Percentiles rank a stretch among this genome's conserved stretches.
Evolutionary conservation across 2,888 invertebrate species (phyloP).

Genomic region (Diarsia rubi): DNA sequence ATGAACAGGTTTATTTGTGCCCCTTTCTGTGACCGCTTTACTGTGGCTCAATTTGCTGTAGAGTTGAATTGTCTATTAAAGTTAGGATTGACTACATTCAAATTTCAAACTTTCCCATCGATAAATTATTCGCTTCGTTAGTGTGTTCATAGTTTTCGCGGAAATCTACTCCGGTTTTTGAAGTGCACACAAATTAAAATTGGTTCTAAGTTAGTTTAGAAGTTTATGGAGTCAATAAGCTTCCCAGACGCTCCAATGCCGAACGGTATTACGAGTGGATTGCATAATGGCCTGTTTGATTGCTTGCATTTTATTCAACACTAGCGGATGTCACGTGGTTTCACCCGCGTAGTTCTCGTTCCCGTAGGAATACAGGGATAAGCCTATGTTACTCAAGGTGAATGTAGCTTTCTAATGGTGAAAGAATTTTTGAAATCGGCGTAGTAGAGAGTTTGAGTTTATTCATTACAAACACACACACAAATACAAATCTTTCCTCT

Average conservation of each 20-base stretch:
- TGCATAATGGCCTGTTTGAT: neutral
- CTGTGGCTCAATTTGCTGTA: conserved; percentile 12
- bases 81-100: neutral
- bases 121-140: neutral
- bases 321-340: no score
- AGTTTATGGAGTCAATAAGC: neutral
- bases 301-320: neutral
- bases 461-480: no score
- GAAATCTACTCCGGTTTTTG: neutral
- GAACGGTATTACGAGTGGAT: neutral
- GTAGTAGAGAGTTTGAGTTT: no score
- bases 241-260: neutral
- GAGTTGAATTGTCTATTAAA: neutral
- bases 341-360: no score
- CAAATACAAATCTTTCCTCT: no score
- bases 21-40: conserved; percentile 37
- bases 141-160: neutral
- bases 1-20: conserved; percentile 30
- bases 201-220: neutral
- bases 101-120: neutral
- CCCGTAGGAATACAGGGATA: no score
- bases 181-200: neutral
- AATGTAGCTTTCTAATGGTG: no score
- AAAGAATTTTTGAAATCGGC: no score
- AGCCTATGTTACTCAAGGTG: no score